Conservation (phyloP, 1,140 invertebrate species). For the Zaprionus africanus region DNA sequence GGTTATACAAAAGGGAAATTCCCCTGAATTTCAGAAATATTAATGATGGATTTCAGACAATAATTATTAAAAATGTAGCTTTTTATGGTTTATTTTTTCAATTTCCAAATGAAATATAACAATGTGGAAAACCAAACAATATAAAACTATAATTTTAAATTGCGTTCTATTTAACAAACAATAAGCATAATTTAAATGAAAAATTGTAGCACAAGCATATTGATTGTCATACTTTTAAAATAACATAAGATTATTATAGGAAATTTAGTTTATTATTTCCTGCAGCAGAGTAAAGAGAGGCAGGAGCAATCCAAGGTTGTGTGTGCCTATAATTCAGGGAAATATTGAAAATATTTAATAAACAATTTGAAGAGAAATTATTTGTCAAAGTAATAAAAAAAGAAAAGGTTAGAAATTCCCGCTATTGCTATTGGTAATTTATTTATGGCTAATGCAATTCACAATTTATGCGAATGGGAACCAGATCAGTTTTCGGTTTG, state of each 20-base stretch:
- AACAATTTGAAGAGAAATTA: not conserved
- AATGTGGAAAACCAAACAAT: not conserved
- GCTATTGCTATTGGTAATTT: not conserved
- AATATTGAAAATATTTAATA: too few species aligned
- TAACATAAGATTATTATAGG: not conserved
- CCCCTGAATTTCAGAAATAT: too few species aligned
- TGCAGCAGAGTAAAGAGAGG: not conserved
- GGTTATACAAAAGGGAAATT: too few species aligned
- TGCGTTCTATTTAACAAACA: not conserved
- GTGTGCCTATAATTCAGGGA: too few species aligned
- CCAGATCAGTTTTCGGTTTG: not conserved
- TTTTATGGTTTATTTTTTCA: too few species aligned
- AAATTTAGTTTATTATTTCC: not conserved
- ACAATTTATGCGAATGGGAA: not conserved
- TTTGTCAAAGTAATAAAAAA: not conserved
- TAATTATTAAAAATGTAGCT: too few species aligned
- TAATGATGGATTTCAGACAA: too few species aligned
- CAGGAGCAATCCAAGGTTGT: not conserved
- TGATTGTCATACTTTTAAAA: too few species aligned
- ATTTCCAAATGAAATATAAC: too few species aligned
- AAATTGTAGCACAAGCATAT: too few species aligned
- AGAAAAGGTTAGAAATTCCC: not conserved
- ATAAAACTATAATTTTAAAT: not conserved
- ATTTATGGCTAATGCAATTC: constrained; percentile 1
- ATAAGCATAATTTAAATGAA: too few species aligned